Evolutionary conservation across 2,113 vertebrate genomes (phyloP).

Genomic region (Tiliqua scincoides): DNA sequence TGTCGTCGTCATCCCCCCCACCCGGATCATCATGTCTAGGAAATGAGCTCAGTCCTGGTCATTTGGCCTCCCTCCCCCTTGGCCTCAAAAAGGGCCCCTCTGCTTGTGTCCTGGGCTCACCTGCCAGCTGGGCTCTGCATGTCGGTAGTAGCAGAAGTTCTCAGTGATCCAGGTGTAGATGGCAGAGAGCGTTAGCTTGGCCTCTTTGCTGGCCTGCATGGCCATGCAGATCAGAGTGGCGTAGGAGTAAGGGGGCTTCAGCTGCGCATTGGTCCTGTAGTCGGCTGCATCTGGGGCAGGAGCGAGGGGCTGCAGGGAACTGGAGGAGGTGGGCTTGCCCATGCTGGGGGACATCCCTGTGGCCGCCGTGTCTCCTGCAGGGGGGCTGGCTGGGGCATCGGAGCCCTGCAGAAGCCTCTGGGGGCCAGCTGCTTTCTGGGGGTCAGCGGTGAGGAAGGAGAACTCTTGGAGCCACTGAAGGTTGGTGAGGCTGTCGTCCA

Average conservation of each 20-base stretch:
- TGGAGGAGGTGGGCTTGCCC: conserved; percentile 75
- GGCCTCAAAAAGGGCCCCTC: conserved; percentile 25
- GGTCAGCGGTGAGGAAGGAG: conserved; percentile 81
- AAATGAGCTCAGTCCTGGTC: background rate
- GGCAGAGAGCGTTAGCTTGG: conserved; percentile 85
- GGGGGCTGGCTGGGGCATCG: conserved; percentile 82
- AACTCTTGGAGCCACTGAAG: conserved; percentile 90
- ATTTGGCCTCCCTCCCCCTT: background rate
- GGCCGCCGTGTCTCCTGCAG: conserved; percentile 82
- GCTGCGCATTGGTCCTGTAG: conserved; percentile 81
- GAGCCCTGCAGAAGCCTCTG: conserved; percentile 70
- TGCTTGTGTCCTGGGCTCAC: conserved; percentile 71
- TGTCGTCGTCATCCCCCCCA: too few relatives aligned
- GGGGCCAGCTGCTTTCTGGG: conserved; percentile 68
- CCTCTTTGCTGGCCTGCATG: conserved; percentile 85
- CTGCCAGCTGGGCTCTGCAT: conserved; percentile 90
- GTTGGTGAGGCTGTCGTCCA: conserved; percentile 87
- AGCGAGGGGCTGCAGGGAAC: conserved; percentile 29
- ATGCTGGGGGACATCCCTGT: conserved; percentile 75
- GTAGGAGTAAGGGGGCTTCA: conserved; percentile 87
- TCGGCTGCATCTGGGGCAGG: conserved; percentile 74
- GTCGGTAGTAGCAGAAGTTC: conserved; percentile 88
- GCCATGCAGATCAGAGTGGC: conserved; percentile 89
- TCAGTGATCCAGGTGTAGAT: conserved; percentile 89
- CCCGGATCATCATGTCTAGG: too few relatives aligned